Conservation (phyloP, 2,888 invertebrate species). For the Hymenopus coronatus region DNA sequence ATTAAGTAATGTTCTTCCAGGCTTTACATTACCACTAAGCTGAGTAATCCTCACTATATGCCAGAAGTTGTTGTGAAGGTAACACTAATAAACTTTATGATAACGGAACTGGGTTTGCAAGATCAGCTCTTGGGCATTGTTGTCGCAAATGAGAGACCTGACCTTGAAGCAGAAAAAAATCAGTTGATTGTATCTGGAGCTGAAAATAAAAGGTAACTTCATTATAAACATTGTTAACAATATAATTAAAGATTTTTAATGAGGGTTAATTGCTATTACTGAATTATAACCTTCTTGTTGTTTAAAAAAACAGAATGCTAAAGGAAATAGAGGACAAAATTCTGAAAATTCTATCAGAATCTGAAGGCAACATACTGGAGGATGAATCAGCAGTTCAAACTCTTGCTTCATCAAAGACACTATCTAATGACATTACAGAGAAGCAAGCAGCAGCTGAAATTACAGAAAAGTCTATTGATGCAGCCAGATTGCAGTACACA, state of each 20-base stretch:
- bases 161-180: slow-evolving; percentile 87
- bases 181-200: slow-evolving; percentile 84
- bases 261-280: not conserved
- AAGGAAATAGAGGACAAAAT: slow-evolving; percentile 93
- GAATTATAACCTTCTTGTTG: slow-evolving; percentile 16
- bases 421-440: slow-evolving; percentile 86
- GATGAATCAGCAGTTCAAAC: slow-evolving; percentile 89
- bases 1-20: no score
- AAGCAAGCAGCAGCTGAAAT: slow-evolving; percentile 87
- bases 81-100: slow-evolving; percentile 88
- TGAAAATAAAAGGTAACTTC: slow-evolving; percentile 62
- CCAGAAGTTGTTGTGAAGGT: slow-evolving; percentile 92
- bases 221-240: not conserved
- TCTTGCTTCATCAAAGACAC: slow-evolving; percentile 82
- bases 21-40: slow-evolving; percentile 89
- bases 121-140: slow-evolving; percentile 88
- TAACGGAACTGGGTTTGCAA: slow-evolving; percentile 82
- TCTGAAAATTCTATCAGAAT: slow-evolving; percentile 68
- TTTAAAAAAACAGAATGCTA: slow-evolving; percentile 53
- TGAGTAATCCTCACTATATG: slow-evolving; percentile 89
- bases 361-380: slow-evolving; percentile 79
- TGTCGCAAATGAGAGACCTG: slow-evolving; percentile 87
- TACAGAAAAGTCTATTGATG: slow-evolving; percentile 87
- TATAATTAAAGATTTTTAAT: not conserved
- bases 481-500: slow-evolving; percentile 79